Evolutionary conservation across 2,888 invertebrate genomes (phyloP).

Genomic region (Euphydryas editha): DNA sequence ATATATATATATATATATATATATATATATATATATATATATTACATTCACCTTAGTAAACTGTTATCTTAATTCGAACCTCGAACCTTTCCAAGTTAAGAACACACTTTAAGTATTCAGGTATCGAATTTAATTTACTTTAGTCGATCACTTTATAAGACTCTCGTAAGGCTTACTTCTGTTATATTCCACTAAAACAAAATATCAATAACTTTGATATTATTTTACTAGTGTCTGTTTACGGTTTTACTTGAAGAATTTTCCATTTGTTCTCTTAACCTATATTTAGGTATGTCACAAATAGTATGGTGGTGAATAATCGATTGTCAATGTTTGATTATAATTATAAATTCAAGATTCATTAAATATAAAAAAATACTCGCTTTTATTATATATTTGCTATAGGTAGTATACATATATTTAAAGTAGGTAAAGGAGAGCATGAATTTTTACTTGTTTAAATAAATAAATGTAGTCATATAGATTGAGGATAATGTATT

Average conservation of each 20-base stretch:
- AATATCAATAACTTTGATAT: neutral
- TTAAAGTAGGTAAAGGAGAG: no score
- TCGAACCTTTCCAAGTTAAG: neutral
- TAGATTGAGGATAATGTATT: no score
- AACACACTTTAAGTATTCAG: constrained; percentile 29
- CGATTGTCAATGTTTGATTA: no score
- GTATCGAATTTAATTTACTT: constrained; percentile 46
- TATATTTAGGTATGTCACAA: no score
- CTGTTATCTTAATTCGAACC: constrained; percentile 7
- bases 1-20: no score
- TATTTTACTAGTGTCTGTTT: neutral
- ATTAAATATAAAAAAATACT: no score
- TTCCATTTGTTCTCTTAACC: neutral
- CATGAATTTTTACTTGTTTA: no score
- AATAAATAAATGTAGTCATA: no score
- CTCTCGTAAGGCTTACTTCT: constrained; percentile 5
- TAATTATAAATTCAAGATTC: no score
- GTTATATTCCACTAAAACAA: neutral
- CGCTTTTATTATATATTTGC: no score
- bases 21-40: neutral
- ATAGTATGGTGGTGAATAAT: no score
- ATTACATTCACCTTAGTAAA: neutral
- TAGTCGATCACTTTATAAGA: constrained; percentile 23
- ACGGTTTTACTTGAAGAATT: neutral
- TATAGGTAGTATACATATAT: no score